Conservation (phyloP, 2,888 invertebrate genomes). For the Papilio demoleus region DNA sequence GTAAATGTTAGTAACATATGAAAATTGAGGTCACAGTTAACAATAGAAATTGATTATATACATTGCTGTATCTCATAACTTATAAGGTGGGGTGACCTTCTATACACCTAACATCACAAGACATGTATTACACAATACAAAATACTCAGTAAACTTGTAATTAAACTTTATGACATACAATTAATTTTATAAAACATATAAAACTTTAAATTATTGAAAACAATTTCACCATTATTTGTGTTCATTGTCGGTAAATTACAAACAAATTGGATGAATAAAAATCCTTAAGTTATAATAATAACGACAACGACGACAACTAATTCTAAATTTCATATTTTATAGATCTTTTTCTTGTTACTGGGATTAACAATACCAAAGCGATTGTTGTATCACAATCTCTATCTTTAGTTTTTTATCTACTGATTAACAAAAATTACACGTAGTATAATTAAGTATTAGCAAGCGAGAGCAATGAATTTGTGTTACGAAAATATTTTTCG, state of each 20-base stretch:
- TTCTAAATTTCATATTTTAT: too few species aligned
- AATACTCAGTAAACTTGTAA: background rate
- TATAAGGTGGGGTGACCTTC: conserved; percentile 26
- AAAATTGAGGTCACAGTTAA: conserved; percentile 28
- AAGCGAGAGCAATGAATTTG: conserved; percentile 17
- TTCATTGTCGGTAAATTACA: too few species aligned
- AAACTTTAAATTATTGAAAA: background rate
- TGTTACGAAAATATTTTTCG: conserved; percentile 9
- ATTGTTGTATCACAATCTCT: background rate
- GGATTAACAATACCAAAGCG: background rate
- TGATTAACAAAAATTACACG: conserved; percentile 1
- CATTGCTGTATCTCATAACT: conserved; percentile 14
- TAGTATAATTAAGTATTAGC: conserved; percentile 5
- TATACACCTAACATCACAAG: conserved; percentile 43
- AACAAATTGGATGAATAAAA: too few species aligned
- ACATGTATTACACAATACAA: conserved; percentile 6
- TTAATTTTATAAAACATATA: background rate
- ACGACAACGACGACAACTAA: too few species aligned
- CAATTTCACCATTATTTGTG: too few species aligned
- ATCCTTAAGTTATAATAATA: too few species aligned
- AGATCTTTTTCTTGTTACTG: background rate
- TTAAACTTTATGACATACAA: conserved; percentile 9
- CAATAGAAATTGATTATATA: conserved; percentile 33
- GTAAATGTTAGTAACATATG: conserved; percentile 19
- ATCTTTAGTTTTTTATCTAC: background rate